phyloP scores from a whole-genome alignment of 2,113 vertebrate species.

The Tamias sibiricus region DNA sequence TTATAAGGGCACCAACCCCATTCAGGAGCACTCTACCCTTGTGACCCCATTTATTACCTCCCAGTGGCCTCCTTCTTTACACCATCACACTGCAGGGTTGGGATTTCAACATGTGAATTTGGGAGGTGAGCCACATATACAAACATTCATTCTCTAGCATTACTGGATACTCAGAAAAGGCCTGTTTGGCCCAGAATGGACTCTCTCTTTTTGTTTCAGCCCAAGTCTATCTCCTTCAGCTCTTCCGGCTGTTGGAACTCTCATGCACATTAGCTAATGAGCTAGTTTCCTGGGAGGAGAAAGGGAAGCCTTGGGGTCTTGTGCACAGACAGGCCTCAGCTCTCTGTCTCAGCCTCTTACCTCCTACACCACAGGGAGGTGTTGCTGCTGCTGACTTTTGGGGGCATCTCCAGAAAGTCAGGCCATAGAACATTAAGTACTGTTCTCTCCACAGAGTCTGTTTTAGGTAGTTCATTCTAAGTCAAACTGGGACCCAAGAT shows the following conservation, averaged over 20 bases:
- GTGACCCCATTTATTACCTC: too few relatives aligned
- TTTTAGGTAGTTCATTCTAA: neutral
- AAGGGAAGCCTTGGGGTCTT: neutral
- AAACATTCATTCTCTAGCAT: neutral
- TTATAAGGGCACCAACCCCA: neutral
- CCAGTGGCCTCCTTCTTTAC: neutral
- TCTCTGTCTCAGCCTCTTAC: neutral
- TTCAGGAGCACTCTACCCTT: neutral
- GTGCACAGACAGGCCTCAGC: neutral
- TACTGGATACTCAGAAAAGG: neutral
- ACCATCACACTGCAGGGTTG: neutral
- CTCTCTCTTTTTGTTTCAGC: neutral
- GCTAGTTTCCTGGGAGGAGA: neutral
- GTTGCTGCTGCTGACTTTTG: neutral
- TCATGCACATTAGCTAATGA: neutral
- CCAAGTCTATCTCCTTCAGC: neutral
- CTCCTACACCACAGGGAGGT: fast-evolving
- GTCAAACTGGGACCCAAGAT: neutral
- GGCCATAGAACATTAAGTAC: too few relatives aligned
- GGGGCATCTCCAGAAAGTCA: neutral
- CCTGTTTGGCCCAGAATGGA: neutral
- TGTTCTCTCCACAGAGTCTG: neutral
- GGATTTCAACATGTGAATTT: neutral
- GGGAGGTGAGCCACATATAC: too few relatives aligned
- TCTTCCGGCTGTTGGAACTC: neutral